Evolutionary conservation across 2,797 vertebrate species (phyloP).

Genomic region (Botia kubotai): DNA sequence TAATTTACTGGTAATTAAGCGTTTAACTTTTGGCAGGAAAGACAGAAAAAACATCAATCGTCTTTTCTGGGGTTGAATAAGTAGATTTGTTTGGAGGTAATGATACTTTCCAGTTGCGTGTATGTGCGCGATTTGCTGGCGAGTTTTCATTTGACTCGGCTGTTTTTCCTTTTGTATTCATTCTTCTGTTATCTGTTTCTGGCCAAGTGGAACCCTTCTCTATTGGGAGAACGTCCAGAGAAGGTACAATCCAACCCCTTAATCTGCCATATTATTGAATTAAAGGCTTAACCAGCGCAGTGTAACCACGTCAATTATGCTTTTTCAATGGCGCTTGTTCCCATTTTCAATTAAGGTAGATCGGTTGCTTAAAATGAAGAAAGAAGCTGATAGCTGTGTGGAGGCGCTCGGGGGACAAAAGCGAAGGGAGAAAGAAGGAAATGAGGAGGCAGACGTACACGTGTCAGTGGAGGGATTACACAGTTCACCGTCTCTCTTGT

Average conservation of each 20-base stretch:
- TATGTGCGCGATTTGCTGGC: not conserved
- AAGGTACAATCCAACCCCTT: slow-evolving; percentile 75
- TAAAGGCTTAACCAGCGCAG: slow-evolving; percentile 73
- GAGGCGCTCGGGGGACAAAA: slow-evolving; percentile 52
- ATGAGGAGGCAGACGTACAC: slow-evolving; percentile 26
- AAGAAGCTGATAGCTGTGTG: slow-evolving; percentile 37
- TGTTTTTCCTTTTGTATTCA: slow-evolving; percentile 59
- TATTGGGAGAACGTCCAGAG: slow-evolving; percentile 66
- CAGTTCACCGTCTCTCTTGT: slow-evolving; percentile 24
- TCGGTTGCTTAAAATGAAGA: slow-evolving; percentile 57
- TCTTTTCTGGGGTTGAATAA: slow-evolving; percentile 31
- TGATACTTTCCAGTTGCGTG: slow-evolving; percentile 30
- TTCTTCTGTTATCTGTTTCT: slow-evolving; percentile 57
- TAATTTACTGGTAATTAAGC: slow-evolving; percentile 48
- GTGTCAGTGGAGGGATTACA: slow-evolving; percentile 56
- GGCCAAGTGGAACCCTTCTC: slow-evolving; percentile 72
- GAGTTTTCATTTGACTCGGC: slow-evolving; percentile 55
- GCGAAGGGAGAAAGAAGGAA: not conserved
- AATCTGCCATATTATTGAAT: slow-evolving; percentile 81
- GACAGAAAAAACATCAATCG: slow-evolving; percentile 6
- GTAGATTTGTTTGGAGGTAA: slow-evolving; percentile 40
- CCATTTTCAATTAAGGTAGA: slow-evolving; percentile 72
- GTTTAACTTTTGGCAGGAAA: slow-evolving; percentile 43
- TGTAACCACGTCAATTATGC: slow-evolving; percentile 72
- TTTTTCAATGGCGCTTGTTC: slow-evolving; percentile 67